A percentile compares a stretch with the other conserved stretches of the same genome.
These are phyloP conservation scores for Bombyx mandarina DNA, from an alignment of 1,140 invertebrate genomes.

Conservation along the genomic window DNA sequence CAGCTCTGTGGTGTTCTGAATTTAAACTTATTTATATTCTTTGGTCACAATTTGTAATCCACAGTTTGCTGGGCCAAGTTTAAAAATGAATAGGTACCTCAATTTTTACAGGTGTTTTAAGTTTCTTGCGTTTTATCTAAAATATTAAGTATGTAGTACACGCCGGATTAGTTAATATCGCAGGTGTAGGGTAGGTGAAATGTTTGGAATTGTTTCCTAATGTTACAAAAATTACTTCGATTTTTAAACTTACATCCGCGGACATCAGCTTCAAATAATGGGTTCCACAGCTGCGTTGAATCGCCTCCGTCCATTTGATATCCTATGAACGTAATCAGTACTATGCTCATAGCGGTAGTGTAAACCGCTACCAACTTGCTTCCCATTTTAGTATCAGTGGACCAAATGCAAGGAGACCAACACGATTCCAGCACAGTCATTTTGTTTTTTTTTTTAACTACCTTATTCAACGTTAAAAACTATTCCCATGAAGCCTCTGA, in stretches of 20 bases:
- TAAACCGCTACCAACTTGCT: conserved; percentile 84
- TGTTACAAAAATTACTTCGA: not conserved
- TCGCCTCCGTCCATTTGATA: conserved; percentile 88
- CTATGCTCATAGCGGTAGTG: conserved; percentile 78
- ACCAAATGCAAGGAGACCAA: conserved; percentile 91
- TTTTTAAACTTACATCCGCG: conserved; percentile 76
- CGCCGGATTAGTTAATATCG: not conserved
- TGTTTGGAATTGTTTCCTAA: not conserved
- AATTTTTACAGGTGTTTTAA: not conserved
- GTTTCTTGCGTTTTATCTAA: not conserved
- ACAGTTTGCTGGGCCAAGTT: not conserved
- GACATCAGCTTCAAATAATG: conserved; percentile 89
- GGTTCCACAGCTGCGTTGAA: conserved; percentile 88
- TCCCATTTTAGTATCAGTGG: conserved; percentile 81
- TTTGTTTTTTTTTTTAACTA: not conserved
- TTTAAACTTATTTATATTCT: not conserved
- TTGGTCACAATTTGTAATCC: not conserved
- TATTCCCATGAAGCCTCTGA: too few species aligned
- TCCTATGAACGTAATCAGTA: conserved; percentile 80
- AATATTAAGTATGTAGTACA: not conserved
- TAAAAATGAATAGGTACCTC: not conserved
- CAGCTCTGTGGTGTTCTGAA: not conserved
- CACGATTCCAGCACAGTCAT: conserved; percentile 83
- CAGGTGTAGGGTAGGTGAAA: not conserved
- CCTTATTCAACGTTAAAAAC: too few species aligned